These are phyloP conservation scores for Rhabdomys dilectus DNA, from an alignment of 2,113 vertebrate species.

Conservation along the genomic window DNA sequence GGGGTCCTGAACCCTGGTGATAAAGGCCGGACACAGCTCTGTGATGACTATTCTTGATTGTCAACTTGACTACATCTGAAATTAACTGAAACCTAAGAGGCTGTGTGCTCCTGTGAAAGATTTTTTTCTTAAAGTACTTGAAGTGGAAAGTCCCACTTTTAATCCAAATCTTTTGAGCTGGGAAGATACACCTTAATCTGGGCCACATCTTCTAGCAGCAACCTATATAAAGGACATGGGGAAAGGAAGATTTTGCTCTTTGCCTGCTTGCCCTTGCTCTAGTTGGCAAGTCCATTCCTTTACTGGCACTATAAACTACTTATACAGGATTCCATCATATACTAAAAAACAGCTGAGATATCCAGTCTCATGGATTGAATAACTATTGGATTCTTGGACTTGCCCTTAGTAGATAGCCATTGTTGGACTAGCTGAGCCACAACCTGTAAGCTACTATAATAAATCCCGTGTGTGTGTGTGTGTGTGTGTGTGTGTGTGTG, in stretches of 20 bases:
- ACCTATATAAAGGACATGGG: neutral
- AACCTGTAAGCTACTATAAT: neutral
- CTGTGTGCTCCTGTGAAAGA: no score
- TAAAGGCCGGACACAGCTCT: fast-evolving
- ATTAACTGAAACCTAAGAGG: neutral
- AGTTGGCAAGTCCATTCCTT: neutral
- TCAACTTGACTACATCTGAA: neutral
- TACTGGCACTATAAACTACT: neutral
- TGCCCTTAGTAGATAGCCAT: neutral
- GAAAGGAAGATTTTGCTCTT: neutral
- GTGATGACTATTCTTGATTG: neutral
- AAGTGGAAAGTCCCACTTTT: neutral
- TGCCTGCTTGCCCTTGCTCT: neutral
- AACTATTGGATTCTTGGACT: neutral
- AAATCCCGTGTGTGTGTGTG: neutral
- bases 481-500: neutral
- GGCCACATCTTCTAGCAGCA: neutral
- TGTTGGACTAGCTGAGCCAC: neutral
- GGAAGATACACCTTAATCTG: neutral
- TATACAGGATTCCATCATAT: neutral
- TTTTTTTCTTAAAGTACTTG: neutral
- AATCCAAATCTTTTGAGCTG: neutral
- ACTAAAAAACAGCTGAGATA: neutral
- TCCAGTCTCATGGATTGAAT: neutral
- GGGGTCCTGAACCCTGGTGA: fast-evolving